Base-by-base conservation (phyloP, 2,113 vertebrate species). In the Cynopterus brachyotis region DNA sequence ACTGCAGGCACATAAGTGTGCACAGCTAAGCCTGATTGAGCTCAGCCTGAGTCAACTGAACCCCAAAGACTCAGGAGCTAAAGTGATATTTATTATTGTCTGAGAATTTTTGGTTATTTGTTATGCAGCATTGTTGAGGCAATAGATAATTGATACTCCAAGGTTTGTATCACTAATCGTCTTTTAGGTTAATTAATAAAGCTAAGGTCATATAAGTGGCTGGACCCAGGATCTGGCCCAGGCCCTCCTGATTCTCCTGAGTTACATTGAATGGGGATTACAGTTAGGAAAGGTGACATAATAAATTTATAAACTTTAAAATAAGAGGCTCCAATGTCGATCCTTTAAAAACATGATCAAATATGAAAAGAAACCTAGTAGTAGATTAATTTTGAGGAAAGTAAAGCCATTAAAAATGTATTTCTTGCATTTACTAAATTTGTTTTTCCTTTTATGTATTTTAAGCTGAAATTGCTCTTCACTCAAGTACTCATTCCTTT, bases 391-490 rank as follows among this genome's bases (percentile, higher is more conserved):
- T 85, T 57, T 64, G 59, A 96, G 50, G 53, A 59, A 78, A 70
- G 40, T 47, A 82, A 87, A 94, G 8, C 28, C 75, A 50, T 78
- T 76, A 79, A 62, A 72, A 95, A 83, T 26, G 5, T 89, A 35
- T 67, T 96, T 70, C 45, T 94, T 90, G 81, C 79, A 92, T 35
- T 95, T 90, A 5, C 47, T 2, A 47, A 87, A 83, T 67, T 85
- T 83, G 67, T 91, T 94, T 91, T 94, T 94, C 2, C 22, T 75
- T 93, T 95, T 72, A 89, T 66, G 67, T 69, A 84, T 93, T 78
- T 96, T 79, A 91, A 92, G 30, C 66, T 95, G 78, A 93, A 93
- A 87, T 91, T 76, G 32, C 30, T 91, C 45, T 67, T 92, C 28
- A 37, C 57, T 89, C 76, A 81, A 83, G 35, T 55, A 47, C 5